phyloP scores from a whole-genome alignment of 2,113 vertebrate genomes.

The Noturus placidus region DNA sequence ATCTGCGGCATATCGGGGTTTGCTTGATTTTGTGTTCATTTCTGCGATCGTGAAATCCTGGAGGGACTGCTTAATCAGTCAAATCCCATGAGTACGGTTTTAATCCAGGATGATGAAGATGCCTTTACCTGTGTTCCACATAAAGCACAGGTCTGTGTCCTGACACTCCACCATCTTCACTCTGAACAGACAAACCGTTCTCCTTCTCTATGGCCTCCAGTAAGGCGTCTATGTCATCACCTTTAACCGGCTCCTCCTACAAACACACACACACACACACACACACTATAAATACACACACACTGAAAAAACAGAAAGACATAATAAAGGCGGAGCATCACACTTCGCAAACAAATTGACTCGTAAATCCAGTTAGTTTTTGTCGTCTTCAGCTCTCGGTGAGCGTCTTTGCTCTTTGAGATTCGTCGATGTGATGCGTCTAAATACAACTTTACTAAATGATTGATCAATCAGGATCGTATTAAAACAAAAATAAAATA shows the following conservation, averaged over 20 bases:
- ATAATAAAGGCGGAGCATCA: not conserved
- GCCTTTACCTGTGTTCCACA: conserved; percentile 87
- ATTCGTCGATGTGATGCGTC: not conserved
- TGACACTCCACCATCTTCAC: conserved; percentile 56
- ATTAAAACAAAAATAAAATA: too few relatives aligned
- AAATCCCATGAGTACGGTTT: not conserved
- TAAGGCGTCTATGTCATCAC: conserved; percentile 84
- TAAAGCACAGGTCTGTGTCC: conserved; percentile 80
- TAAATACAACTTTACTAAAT: not conserved
- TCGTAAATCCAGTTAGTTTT: not conserved
- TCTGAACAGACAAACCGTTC: conserved; percentile 70
- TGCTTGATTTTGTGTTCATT: too few relatives aligned
- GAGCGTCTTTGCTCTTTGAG: not conserved
- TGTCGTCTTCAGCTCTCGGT: not conserved
- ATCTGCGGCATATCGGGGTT: too few relatives aligned
- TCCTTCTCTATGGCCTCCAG: conserved; percentile 81
- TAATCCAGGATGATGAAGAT: too few relatives aligned
- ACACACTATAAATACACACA: conserved; percentile 5
- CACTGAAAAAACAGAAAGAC: conserved; percentile 9
- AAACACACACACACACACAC: not conserved
- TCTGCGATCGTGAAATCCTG: too few relatives aligned
- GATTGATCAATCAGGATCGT: not conserved
- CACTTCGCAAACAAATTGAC: not conserved
- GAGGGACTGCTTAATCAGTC: not conserved
- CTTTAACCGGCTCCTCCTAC: conserved; percentile 66